phyloP scores from a whole-genome alignment of 2,888 invertebrate genomes.

The Hirtodrosophila cameraria region DNA sequence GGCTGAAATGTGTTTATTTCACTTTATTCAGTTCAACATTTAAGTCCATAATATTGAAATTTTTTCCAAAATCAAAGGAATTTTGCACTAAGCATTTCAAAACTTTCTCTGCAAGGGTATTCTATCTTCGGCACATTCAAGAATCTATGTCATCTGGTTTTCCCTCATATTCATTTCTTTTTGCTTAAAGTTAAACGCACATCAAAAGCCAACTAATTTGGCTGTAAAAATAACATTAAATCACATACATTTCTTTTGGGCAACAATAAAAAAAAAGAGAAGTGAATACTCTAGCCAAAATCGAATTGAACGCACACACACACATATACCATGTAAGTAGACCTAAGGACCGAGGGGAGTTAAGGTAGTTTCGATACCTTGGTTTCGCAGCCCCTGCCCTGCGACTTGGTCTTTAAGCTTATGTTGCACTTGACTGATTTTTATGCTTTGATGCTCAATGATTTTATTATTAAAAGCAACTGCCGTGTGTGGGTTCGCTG shows the following conservation, averaged over 20 bases:
- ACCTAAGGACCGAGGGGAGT: conserved; percentile 6
- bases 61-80: too few relatives aligned
- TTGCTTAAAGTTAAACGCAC: conserved; percentile 60
- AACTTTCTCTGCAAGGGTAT: conserved; percentile 14
- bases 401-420: conserved; percentile 74
- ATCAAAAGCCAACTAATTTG: conserved; percentile 80
- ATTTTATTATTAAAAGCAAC: conserved; percentile 83
- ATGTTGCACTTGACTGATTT: conserved; percentile 83
- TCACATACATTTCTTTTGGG: conserved; percentile 63
- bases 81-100: too few relatives aligned
- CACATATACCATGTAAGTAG: neutral
- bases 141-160: too few relatives aligned
- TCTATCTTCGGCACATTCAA: neutral
- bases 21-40: too few relatives aligned
- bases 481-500: conserved; percentile 51
- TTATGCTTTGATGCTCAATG: conserved; percentile 84
- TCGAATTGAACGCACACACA: conserved; percentile 46
- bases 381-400: conserved; percentile 46
- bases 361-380: conserved; percentile 47
- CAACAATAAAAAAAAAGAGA: conserved; percentile 40
- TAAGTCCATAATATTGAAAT: too few relatives aligned
- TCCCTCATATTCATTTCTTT: too few relatives aligned
- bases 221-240: conserved; percentile 80
- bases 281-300: conserved; percentile 36
- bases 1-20: too few relatives aligned